These are phyloP conservation scores for Tiliacea aurago DNA, from an alignment of 2,888 invertebrate genomes.

Conservation along the genomic window DNA sequence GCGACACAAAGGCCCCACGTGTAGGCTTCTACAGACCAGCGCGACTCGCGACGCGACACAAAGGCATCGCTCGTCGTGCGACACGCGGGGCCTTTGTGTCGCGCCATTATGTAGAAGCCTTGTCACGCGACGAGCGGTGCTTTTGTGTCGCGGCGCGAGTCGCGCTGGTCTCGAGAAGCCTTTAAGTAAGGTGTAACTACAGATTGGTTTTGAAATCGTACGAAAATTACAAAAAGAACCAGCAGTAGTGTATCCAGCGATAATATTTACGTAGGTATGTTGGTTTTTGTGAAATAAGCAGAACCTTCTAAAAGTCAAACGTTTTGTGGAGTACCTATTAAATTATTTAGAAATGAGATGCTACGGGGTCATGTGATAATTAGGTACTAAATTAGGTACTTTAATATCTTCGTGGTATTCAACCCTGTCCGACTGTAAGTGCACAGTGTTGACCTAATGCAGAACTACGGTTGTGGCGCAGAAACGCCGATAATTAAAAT, in stretches of 20 bases:
- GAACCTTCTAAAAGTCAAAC: too few relatives aligned
- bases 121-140: too few relatives aligned
- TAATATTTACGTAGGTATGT: not conserved
- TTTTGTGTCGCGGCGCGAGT: too few relatives aligned
- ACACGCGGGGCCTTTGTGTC: too few relatives aligned
- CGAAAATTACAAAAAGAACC: not conserved
- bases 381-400: not conserved
- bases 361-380: not conserved
- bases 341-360: not conserved
- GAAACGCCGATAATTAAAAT: conserved; percentile 31
- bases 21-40: too few relatives aligned
- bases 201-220: not conserved
- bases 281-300: too few relatives aligned
- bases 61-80: too few relatives aligned
- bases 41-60: too few relatives aligned
- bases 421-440: not conserved
- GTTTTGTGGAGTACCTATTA: not conserved
- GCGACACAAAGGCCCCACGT: too few relatives aligned
- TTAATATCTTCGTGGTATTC: not conserved
- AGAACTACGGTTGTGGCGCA: not conserved
- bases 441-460: not conserved
- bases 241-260: not conserved
- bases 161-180: too few relatives aligned
- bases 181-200: not conserved
- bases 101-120: too few relatives aligned